Evolutionary conservation across 1,140 invertebrate genomes (phyloP).

Genomic region (Anastatus disparis): DNA sequence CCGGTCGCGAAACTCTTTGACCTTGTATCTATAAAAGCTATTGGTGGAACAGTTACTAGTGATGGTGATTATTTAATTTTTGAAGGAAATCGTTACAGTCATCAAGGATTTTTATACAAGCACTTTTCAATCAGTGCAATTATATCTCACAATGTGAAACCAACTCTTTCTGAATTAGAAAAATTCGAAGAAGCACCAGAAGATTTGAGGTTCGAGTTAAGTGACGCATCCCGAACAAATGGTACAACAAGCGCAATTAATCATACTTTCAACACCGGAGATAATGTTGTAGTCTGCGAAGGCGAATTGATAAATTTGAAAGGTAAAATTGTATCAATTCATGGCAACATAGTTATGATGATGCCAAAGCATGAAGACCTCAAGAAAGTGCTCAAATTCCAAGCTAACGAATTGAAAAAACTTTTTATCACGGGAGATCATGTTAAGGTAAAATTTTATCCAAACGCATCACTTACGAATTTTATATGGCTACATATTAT

Average conservation of each 20-base stretch:
- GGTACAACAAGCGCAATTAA: too few relatives aligned
- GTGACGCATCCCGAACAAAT: constrained; percentile 55
- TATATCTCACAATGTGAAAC: constrained; percentile 92
- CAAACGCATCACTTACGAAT: neutral
- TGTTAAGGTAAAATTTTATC: too few relatives aligned
- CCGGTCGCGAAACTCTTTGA: constrained; percentile 95
- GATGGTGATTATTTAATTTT: constrained; percentile 98
- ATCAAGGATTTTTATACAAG: constrained; percentile 95
- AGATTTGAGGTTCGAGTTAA: constrained; percentile 85
- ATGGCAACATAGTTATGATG: constrained; percentile 95
- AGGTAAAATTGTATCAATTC: constrained; percentile 92
- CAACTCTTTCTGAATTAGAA: constrained; percentile 93
- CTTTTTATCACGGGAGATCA: constrained; percentile 97
- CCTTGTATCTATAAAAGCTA: constrained; percentile 91
- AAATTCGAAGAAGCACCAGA: too few relatives aligned
- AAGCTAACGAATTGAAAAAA: constrained; percentile 90
- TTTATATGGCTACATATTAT: too few relatives aligned
- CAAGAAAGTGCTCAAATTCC: constrained; percentile 90
- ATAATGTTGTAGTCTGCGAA: constrained; percentile 98
- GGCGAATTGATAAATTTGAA: too few relatives aligned
- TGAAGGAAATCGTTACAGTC: constrained; percentile 95
- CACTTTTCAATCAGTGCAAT: constrained; percentile 95
- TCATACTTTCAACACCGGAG: constrained; percentile 92
- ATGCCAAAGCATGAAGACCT: constrained; percentile 97
- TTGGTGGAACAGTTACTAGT: constrained; percentile 94